A percentile compares a stretch with the other conserved stretches of the same genome.
Evolutionary conservation across 1,140 invertebrate genomes (phyloP).

Genomic region (Trichonephila clavata): DNA sequence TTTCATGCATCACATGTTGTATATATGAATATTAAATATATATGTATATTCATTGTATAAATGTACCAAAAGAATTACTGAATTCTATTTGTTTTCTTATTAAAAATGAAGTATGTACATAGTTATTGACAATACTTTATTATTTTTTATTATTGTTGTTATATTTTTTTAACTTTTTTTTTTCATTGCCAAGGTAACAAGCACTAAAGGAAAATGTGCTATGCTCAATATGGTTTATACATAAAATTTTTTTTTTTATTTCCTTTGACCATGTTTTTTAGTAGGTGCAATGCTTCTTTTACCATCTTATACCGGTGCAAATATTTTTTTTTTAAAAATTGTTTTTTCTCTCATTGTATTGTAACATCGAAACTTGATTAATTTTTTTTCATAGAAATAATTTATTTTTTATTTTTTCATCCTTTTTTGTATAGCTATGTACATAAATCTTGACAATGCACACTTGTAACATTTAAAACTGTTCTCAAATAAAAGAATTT

Average conservation of each 20-base stretch:
- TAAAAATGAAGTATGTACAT: constrained; percentile 55
- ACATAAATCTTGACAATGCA: constrained; percentile 54
- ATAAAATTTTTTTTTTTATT: neutral
- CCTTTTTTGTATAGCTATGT: constrained; percentile 55
- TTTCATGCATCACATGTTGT: constrained; percentile 60
- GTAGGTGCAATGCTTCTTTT: constrained; percentile 3
- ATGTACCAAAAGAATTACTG: constrained; percentile 40
- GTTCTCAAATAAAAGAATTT: constrained; percentile 53
- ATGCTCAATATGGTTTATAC: constrained; percentile 54
- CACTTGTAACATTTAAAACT: constrained; percentile 59
- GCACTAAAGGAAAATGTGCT: constrained; percentile 15
- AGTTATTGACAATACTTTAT: constrained; percentile 49
- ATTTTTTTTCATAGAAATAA: constrained; percentile 48
- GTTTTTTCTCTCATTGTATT: constrained; percentile 17
- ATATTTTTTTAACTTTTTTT: constrained; percentile 33
- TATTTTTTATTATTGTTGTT: constrained; percentile 47
- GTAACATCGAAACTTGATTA: neutral
- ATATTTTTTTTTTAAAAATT: constrained; percentile 14
- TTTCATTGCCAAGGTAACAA: constrained; percentile 47
- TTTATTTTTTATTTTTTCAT: constrained; percentile 53
- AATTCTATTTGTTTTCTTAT: neutral
- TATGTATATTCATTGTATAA: constrained; percentile 66
- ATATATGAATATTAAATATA: constrained; percentile 59
- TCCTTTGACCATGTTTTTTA: neutral
- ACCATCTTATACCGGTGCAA: constrained; percentile 18